These are phyloP conservation scores for Apamea sordens DNA, from an alignment of 2,888 invertebrate genomes.

Conservation along the genomic window DNA sequence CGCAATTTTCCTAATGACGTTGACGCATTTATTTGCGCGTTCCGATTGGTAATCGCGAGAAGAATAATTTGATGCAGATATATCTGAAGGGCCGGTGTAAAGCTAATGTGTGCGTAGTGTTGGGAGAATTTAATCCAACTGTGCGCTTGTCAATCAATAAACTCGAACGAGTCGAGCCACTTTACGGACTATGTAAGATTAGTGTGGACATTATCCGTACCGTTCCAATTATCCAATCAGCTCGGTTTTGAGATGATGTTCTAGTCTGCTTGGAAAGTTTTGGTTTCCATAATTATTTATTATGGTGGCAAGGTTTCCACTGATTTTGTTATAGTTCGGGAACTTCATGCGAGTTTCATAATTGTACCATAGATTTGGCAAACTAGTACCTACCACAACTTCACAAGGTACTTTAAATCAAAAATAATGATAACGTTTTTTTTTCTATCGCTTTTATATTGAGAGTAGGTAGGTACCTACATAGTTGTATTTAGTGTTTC, in stretches of 20 bases:
- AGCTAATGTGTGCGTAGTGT: conserved; percentile 82
- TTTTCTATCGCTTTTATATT: not conserved
- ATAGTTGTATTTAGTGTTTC: not conserved
- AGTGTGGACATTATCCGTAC: conserved; percentile 74
- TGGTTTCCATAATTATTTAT: not conserved
- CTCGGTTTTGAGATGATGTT: not conserved
- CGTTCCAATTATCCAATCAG: conserved; percentile 23
- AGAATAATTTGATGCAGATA: conserved; percentile 66
- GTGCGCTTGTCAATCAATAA: conserved; percentile 89
- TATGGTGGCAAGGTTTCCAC: not conserved
- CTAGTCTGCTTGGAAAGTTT: not conserved
- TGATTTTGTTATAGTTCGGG: not conserved
- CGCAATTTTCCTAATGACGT: conserved; percentile 55
- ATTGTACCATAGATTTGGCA: not conserved
- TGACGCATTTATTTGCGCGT: conserved; percentile 62
- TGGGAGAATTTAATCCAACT: conserved; percentile 86
- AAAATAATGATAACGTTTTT: not conserved
- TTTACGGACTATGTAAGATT: conserved; percentile 73
- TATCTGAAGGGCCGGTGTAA: conserved; percentile 76
- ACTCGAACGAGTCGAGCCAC: conserved; percentile 79
- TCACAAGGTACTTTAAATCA: not conserved
- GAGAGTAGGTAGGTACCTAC: not conserved
- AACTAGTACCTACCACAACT: not conserved
- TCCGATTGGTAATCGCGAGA: conserved; percentile 59
- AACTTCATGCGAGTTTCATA: not conserved